A percentile compares a stretch with the other conserved stretches of the same genome.
Evolutionary conservation across 2,113 vertebrate species (phyloP).

Genomic region (Semicossyphus pulcher): DNA sequence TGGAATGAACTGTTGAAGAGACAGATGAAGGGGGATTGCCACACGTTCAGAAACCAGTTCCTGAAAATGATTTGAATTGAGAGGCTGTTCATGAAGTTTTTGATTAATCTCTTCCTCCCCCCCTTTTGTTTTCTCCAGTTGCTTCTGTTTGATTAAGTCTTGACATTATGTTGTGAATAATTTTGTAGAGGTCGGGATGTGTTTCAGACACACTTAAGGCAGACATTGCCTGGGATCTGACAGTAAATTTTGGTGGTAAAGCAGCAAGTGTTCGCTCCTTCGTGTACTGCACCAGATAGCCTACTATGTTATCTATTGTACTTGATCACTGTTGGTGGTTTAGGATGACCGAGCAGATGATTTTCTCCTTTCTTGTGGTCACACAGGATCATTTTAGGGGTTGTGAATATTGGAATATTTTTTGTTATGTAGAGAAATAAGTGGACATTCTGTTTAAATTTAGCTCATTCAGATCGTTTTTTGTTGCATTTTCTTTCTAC

Average conservation of each 20-base stretch:
- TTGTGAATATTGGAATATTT: constrained; percentile 47
- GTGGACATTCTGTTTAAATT: constrained; percentile 60
- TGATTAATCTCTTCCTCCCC: constrained; percentile 13
- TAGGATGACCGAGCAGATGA: constrained; percentile 3
- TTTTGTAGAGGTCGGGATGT: constrained; percentile 57
- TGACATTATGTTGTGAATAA: constrained; percentile 55
- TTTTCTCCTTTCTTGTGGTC: constrained; percentile 24
- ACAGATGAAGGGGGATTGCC: constrained; percentile 22
- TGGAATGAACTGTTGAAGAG: constrained; percentile 52
- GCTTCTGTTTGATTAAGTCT: constrained; percentile 49
- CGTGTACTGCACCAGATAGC: constrained; percentile 35
- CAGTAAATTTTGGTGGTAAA: constrained; percentile 30
- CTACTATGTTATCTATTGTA: constrained; percentile 27
- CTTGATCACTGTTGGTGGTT: constrained; percentile 25
- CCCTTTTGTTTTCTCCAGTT: constrained; percentile 12
- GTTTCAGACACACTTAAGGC: constrained; percentile 40
- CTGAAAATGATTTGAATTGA: constrained; percentile 53
- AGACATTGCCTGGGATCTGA: background rate
- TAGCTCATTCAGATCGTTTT: constrained; percentile 52
- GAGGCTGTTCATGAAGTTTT: constrained; percentile 49
- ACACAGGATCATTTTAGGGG: constrained; percentile 19
- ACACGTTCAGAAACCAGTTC: constrained; percentile 41
- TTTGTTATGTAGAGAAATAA: constrained; percentile 47
- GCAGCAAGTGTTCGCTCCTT: constrained; percentile 37
- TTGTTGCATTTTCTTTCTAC: constrained; percentile 50